Evolutionary conservation across 2,797 vertebrate genomes (phyloP), one percentile per base, ranked within the genome.

Genomic region (Glyptemys insculpta): DNA sequence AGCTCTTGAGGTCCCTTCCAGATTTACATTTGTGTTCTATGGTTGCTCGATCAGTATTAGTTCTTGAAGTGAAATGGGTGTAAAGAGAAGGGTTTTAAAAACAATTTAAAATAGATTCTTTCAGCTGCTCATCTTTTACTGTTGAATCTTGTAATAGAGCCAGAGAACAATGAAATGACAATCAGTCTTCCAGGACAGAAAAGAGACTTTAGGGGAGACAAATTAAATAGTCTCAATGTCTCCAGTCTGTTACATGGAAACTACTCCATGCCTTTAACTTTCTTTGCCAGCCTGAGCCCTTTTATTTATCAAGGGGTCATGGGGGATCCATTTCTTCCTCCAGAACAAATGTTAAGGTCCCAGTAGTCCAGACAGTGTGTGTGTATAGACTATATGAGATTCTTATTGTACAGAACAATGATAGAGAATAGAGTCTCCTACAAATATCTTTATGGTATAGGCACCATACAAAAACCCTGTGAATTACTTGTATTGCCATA

Each of bases 201-300:
- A 29, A 49, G 74, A 49, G n/a, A 37, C n/a, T 72, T 41, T 23
- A 72, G 10, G 37, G 21, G n/a, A 41, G 65, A 41, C 65, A n/a
- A 68, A 65, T 65, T 18, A n/a, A 44, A 47, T 15, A 76, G 23
- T 47, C 11, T 47, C 72, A 8, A 16, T 41, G 83, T 91, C 87
- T 90, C 95, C 87, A 84, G 65, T 87, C 94, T 91, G 88, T 96
- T 94, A 27, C 91, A 34, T 49, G 83, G 62, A 91, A 94, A 78
- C 89, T 93, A 34, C 16, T 93, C 57, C n/a, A 47, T 88, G 93
- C 86, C 88, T 50, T 72, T 94, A 85, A 84, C 81, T 87, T 62
- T 89, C 92, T 25, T 82, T 31, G 0, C 95, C 95, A 95, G 53
- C 76, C 79, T 81, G 80, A 90, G 41, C 19, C 2, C 25, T 47